Evolutionary conservation across 2,113 vertebrate genomes (phyloP).

Genomic region (Malurus alboscapulatus): DNA sequence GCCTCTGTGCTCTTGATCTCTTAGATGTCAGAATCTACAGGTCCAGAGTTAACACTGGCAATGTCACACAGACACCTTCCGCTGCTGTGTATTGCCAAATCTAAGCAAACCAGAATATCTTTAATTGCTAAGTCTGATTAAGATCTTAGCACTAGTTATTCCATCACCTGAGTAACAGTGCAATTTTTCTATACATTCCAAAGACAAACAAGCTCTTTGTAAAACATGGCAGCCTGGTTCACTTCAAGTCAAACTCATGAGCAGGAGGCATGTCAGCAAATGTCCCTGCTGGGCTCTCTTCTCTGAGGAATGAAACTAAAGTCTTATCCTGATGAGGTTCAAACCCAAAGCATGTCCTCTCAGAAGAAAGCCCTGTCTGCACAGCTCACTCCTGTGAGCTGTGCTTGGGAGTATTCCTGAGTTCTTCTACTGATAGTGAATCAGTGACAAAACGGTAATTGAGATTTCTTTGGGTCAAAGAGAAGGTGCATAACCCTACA

Average conservation of each 20-base stretch:
- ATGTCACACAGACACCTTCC: background rate
- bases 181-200: background rate
- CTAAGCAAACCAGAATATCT: background rate
- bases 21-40: background rate
- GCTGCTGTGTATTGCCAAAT: background rate
- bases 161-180: background rate
- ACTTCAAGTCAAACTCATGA: background rate
- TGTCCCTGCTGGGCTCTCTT: accelerated
- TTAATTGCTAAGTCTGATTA: background rate
- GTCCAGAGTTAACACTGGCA: background rate
- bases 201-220: background rate
- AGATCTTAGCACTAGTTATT: background rate
- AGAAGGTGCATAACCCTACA: background rate
- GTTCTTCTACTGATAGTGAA: background rate
- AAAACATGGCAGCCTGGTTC: background rate
- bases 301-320: background rate
- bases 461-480: background rate
- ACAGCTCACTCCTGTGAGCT: background rate
- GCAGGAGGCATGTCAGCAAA: background rate
- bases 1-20: background rate
- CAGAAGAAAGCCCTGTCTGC: background rate
- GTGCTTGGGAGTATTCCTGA: background rate
- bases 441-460: background rate
- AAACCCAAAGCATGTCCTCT: background rate
- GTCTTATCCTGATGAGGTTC: background rate